Evolutionary conservation across 2,797 vertebrate species (phyloP), one percentile per base, ranked within the genome.

Genomic region (Enteromius unitaeniatus): DNA sequence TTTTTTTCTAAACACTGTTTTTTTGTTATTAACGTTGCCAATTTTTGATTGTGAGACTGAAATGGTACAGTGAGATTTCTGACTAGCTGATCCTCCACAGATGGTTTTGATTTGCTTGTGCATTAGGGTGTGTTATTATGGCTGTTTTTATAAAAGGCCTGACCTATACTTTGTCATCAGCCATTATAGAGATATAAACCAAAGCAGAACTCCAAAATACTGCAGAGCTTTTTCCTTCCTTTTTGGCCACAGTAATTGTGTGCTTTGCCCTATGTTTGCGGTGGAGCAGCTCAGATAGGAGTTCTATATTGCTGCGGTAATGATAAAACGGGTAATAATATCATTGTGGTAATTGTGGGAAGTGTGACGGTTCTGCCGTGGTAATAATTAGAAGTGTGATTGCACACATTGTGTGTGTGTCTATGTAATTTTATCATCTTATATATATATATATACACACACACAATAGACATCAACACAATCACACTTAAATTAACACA

Each of bases 141-240:
- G 17, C 37, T 72, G 51, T 42, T 77, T 62, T 73, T 51, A 47
- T 58, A 67, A 85, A 83, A 72, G 49, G 40, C 19, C 68, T 82
- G 84, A 86, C 87, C 80, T 85, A 86, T 79, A 82, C 79, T 86
- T 60, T 78, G 78, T 89, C 85, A 85, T 72, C 75, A 81, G 58
- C 69, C 34, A 10, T 85, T 78, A 76, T 10, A 37, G 74, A 65
- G 49, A 84, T 60, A 60, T 60, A 45, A 77, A 64, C 70, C 40
- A 65, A 83, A 88, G 76, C 40, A 82, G 70, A 83, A 21, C 58
- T 40, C 26, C 60, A 60, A 65, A 60, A 70, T 11, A 40, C 37
- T 78, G 64, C 51, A 78, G 23, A 78, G 45, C 65, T 5, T n/a
- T 74, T 82, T 49, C 55, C 53, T 49, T 49, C 13, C 19, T 62